Percentiles rank a stretch among this genome's conserved stretches.
Conservation (phyloP, 2,888 invertebrate genomes). For the Netelia virgata region DNA sequence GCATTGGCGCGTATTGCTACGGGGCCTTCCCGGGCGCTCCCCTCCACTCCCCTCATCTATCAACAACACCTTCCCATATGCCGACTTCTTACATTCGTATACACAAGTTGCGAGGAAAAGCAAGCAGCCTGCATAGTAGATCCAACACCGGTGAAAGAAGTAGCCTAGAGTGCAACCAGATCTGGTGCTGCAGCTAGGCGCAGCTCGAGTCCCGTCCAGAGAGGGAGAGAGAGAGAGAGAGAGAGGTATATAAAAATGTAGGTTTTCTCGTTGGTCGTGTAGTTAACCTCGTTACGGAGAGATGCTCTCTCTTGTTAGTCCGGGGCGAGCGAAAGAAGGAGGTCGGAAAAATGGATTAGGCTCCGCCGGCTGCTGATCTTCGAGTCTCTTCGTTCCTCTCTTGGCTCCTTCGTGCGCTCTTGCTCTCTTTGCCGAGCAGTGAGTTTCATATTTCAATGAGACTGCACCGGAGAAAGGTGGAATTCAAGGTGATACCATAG, state of each 20-base stretch:
- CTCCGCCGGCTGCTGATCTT: slow-evolving; percentile 61
- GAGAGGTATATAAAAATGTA: slow-evolving; percentile 75
- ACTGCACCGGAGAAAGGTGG: slow-evolving; percentile 31
- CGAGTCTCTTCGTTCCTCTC: slow-evolving; percentile 11
- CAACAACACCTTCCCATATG: not conserved
- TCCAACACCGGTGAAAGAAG: slow-evolving; percentile 24
- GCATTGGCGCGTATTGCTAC: slow-evolving; percentile 32
- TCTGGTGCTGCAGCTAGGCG: slow-evolving; percentile 16
- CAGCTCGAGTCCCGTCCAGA: slow-evolving; percentile 23
- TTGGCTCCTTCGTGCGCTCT: not conserved
- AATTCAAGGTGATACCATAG: slow-evolving; percentile 20
- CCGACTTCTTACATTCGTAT: slow-evolving; percentile 21
- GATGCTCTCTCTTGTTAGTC: slow-evolving; percentile 74
- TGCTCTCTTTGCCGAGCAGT: not conserved
- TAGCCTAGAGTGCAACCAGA: slow-evolving; percentile 25
- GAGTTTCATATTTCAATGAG: slow-evolving; percentile 27
- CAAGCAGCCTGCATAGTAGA: slow-evolving; percentile 39
- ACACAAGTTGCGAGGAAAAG: slow-evolving; percentile 31
- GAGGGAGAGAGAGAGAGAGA: slow-evolving; percentile 70
- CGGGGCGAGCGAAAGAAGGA: slow-evolving; percentile 66
- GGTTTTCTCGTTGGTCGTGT: slow-evolving; percentile 72
- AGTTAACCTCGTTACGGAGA: slow-evolving; percentile 75
- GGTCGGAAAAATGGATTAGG: slow-evolving; percentile 77
- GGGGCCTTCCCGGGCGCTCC: slow-evolving; percentile 3
- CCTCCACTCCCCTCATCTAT: not conserved